These are phyloP conservation scores for Anticlea derivata DNA, from an alignment of 2,888 invertebrate species.

Conservation along the genomic window DNA sequence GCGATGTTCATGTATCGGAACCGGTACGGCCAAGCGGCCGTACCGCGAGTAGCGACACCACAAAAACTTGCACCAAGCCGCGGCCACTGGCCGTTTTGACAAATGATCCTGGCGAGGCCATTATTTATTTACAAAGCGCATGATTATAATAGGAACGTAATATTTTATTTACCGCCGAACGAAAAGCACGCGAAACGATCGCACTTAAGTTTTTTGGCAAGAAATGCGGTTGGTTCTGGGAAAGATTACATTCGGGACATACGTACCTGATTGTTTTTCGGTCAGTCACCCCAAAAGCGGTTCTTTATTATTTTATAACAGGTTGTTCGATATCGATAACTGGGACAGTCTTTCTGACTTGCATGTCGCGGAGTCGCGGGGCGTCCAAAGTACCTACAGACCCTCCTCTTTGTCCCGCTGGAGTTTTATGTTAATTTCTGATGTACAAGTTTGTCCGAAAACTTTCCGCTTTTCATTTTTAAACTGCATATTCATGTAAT, in stretches of 20 bases:
- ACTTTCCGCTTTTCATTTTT: background rate
- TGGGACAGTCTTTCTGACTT: slow-evolving; percentile 48
- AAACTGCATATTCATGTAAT: no score
- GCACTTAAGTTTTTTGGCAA: slow-evolving; percentile 72
- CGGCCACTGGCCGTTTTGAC: slow-evolving; percentile 55
- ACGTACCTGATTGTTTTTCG: slow-evolving; percentile 79
- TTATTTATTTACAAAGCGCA: slow-evolving; percentile 72
- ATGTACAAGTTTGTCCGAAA: background rate
- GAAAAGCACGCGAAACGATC: slow-evolving; percentile 51
- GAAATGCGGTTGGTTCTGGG: slow-evolving; percentile 67
- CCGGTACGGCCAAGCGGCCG: slow-evolving; percentile 54
- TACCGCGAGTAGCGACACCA: slow-evolving; percentile 44
- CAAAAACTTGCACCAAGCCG: slow-evolving; percentile 61
- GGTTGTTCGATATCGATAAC: slow-evolving; percentile 56
- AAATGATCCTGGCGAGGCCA: slow-evolving; percentile 59
- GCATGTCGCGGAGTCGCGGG: slow-evolving; percentile 4
- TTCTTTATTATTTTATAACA: slow-evolving; percentile 62
- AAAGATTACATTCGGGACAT: slow-evolving; percentile 76
- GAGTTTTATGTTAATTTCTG: background rate
- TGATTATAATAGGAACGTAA: slow-evolving; percentile 64
- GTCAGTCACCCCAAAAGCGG: slow-evolving; percentile 63
- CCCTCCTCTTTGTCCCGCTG: slow-evolving; percentile 12
- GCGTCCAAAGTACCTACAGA: slow-evolving; percentile 5
- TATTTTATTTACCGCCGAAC: slow-evolving; percentile 58
- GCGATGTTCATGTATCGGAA: slow-evolving; percentile 63